Evolutionary conservation across 2,888 invertebrate species (phyloP).

Genomic region (Lysandra bellargus): DNA sequence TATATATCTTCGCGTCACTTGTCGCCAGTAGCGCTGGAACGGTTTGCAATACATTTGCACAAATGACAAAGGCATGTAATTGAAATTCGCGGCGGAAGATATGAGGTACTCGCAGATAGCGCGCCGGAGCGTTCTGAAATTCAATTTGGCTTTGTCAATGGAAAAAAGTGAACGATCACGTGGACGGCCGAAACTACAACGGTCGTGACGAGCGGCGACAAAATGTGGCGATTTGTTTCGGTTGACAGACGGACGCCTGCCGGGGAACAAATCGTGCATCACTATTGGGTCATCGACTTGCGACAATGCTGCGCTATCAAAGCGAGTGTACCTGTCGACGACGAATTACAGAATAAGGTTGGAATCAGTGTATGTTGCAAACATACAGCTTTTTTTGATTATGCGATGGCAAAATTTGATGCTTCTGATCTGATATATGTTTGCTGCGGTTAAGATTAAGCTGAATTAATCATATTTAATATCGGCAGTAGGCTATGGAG

Average conservation of each 20-base stretch:
- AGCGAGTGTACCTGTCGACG: background rate
- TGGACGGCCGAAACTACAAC: slow-evolving; percentile 47
- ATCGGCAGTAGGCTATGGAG: no score
- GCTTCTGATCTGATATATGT: no score
- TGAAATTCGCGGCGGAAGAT: slow-evolving; percentile 25
- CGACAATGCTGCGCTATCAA: slow-evolving; percentile 18
- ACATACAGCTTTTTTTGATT: no score
- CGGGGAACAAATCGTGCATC: slow-evolving; percentile 55
- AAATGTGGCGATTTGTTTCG: slow-evolving; percentile 66
- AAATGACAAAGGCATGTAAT: slow-evolving; percentile 29
- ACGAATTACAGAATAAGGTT: background rate
- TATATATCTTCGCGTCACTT: slow-evolving; percentile 13
- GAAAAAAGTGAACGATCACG: slow-evolving; percentile 44
- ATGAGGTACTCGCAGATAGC: slow-evolving; percentile 24
- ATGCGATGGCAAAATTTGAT: no score
- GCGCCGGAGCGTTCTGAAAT: slow-evolving; percentile 39
- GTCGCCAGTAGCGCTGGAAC: background rate
- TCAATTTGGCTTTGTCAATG: slow-evolving; percentile 44
- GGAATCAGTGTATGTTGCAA: no score
- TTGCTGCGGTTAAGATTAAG: background rate
- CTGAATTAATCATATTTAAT: no score
- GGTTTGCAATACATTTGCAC: slow-evolving; percentile 25
- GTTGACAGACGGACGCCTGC: slow-evolving; percentile 53
- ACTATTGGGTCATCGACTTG: slow-evolving; percentile 70
- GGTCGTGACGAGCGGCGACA: slow-evolving; percentile 49